Evolutionary conservation across 2,797 vertebrate species (phyloP), one percentile per base, ranked within the genome.

Genomic region (Bradypodion pumilum): DNA sequence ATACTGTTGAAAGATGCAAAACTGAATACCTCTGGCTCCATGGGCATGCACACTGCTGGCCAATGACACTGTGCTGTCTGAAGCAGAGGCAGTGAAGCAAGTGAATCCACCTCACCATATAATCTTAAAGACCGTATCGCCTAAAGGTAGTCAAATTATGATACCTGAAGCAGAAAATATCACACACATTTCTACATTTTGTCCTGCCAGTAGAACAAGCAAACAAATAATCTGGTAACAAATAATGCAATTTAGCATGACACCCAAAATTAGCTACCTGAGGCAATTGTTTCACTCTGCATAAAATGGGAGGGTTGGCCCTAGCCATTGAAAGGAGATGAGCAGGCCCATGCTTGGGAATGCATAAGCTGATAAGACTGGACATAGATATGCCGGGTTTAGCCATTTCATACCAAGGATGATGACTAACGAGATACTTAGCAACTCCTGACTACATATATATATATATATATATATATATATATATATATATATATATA

Each of bases 1-100:
- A 59, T 74, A 68, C 12, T 46, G 56, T 15, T 70, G 65, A 85
- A 78, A 76, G 12, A 80, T 63, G 42, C 78, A 86, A 10, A 65
- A 35, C 8, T 32, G 63, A 68, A 46, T 7, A 66, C 9, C 13
- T 1, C n/a, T 13, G 29, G 12, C 8, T 42, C 5, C 35, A 37
- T 35, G 7, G 10, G 23, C 15, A 56, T 69, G 23, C 32, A 56
- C 2, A 59, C 12, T 21, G 3, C n/a, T 37, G 32, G 7, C 1
- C 21, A 44, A 35, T 19, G 21, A 37, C 63, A 66, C 19, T 35
- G 19, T 69, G 78, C 29, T 46, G 60, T 27, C 40, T 65, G 40
- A 21, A 4, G 32, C 13, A 49, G 29, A 21, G 7, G 19, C 13
- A 49, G 29, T 23, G 5, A 12, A 46, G 29, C 3, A 19, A 10